These are phyloP conservation scores for Eurytoma adleriae DNA, from an alignment of 2,888 invertebrate genomes.

Conservation along the genomic window DNA sequence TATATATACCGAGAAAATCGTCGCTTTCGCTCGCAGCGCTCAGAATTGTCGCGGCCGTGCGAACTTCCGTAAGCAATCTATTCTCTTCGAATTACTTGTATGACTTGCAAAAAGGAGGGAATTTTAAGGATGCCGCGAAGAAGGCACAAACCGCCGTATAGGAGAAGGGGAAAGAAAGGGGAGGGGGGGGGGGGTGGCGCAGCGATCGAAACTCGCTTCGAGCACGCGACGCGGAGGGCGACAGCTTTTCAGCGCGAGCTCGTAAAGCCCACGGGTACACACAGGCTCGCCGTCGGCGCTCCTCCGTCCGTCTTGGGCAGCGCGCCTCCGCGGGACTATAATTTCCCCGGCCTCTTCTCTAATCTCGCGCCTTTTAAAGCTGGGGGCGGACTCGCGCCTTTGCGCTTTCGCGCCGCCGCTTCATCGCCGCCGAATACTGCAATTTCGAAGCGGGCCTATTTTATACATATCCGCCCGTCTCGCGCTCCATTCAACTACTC, in stretches of 20 bases:
- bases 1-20: no score
- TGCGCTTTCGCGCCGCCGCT: slow-evolving; percentile 35
- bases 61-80: no score
- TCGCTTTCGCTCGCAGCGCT: no score
- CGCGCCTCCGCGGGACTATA: slow-evolving; percentile 31
- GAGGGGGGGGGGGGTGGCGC: no score
- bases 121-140: slow-evolving; percentile 32
- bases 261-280: slow-evolving; percentile 11
- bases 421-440: slow-evolving; percentile 55
- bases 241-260: slow-evolving; percentile 37
- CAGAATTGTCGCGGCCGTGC: no score
- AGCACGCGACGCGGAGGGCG: slow-evolving; percentile 38
- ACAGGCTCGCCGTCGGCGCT: not conserved
- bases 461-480: slow-evolving; percentile 14
- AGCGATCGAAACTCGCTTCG: slow-evolving; percentile 47
- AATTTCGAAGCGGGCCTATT: slow-evolving; percentile 44
- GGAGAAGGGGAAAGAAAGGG: no score
- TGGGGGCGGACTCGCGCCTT: not conserved
- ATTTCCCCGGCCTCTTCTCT: slow-evolving; percentile 44
- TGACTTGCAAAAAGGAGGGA: slow-evolving; percentile 49
- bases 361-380: slow-evolving; percentile 41
- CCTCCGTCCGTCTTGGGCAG: not conserved
- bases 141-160: no score
- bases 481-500: slow-evolving; percentile 43
- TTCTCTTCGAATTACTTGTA: slow-evolving; percentile 22